Percentiles rank a stretch among this genome's conserved stretches.
phyloP scores from a whole-genome alignment of 1,140 invertebrate species.

The Nomia melanderi region DNA sequence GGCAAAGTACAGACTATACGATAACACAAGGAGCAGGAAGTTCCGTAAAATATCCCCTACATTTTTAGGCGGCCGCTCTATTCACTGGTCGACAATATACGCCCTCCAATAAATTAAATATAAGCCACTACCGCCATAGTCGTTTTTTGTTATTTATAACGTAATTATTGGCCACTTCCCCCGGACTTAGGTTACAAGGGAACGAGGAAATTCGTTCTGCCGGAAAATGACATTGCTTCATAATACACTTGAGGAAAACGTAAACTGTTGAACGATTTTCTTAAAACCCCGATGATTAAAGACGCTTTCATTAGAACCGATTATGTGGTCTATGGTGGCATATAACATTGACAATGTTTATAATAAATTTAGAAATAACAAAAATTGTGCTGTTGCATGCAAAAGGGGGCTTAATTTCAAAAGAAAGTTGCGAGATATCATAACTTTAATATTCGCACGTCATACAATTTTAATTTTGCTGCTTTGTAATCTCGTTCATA shows the following conservation, averaged over 20 bases:
- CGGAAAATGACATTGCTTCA: not conserved
- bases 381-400: no score
- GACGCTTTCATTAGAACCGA: no score
- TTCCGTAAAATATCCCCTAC: conserved; percentile 39
- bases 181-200: no score
- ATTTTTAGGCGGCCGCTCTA: conserved; percentile 46
- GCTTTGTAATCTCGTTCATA: no score
- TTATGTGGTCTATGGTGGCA: no score
- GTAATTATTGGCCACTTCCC: conserved; percentile 28
- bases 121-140: conserved; percentile 9
- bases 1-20: conserved; percentile 35
- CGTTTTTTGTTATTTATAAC: conserved; percentile 39
- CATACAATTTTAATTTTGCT: no score
- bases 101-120: conserved; percentile 38
- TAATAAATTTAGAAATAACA: no score
- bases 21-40: conserved; percentile 27
- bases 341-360: no score
- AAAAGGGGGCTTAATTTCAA: no score
- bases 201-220: not conserved
- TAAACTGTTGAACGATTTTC: not conserved
- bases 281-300: not conserved
- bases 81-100: conserved; percentile 38
- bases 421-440: no score
- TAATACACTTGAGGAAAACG: not conserved
- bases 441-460: no score